phyloP scores from a whole-genome alignment of 2,113 vertebrate species.

The Tamias sibiricus region DNA sequence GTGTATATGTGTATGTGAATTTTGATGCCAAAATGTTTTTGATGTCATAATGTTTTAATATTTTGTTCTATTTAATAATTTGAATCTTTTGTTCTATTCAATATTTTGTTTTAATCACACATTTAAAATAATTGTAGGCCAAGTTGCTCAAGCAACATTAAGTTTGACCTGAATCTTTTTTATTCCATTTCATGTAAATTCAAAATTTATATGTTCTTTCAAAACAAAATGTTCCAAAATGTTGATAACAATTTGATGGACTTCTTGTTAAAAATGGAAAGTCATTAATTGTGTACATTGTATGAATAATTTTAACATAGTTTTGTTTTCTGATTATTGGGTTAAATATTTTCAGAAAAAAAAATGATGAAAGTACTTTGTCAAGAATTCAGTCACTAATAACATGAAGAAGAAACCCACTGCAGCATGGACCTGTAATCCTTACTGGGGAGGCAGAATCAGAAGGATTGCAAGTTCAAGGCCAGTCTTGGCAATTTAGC shows the following conservation, averaged over 20 bases:
- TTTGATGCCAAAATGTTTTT: background rate
- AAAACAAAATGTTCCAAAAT: background rate
- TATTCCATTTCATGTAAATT: constrained; percentile 39
- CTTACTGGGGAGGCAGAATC: no score
- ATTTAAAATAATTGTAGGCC: background rate
- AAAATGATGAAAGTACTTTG: background rate
- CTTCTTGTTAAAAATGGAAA: background rate
- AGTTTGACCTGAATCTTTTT: background rate
- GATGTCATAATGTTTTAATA: no score
- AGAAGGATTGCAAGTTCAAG: no score
- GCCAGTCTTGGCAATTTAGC: no score
- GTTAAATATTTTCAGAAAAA: background rate
- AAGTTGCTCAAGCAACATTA: background rate
- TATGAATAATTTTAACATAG: background rate
- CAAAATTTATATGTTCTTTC: background rate
- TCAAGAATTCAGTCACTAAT: background rate
- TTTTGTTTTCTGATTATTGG: background rate
- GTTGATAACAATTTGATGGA: background rate
- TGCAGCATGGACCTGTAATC: no score
- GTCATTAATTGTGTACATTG: background rate
- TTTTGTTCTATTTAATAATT: no score
- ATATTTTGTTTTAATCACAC: background rate
- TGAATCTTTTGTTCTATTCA: no score
- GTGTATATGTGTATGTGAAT: background rate
- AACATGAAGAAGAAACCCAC: background rate